Conservation (phyloP, 2,888 invertebrate genomes). For the Ophion costatus region DNA sequence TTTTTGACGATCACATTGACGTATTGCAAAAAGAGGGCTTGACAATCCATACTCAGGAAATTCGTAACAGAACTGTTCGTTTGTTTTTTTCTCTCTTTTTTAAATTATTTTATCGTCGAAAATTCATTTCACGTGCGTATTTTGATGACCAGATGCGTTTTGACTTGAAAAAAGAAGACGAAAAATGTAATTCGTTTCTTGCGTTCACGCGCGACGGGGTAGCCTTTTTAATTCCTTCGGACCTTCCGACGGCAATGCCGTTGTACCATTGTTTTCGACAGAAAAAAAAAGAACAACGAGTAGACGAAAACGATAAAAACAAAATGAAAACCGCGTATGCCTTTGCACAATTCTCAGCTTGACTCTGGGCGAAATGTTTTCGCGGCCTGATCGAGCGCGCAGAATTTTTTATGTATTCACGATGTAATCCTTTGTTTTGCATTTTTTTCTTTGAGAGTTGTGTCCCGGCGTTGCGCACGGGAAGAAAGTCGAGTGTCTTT, state of each 20-base stretch:
- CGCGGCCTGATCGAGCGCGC: constrained; percentile 35
- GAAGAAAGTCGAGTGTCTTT: not conserved
- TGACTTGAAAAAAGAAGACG: not conserved
- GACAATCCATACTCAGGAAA: constrained; percentile 25
- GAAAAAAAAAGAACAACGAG: constrained; percentile 3
- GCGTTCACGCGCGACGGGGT: constrained; percentile 18
- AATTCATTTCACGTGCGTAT: constrained; percentile 6
- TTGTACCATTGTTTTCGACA: constrained; percentile 13
- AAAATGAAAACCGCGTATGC: constrained; percentile 46
- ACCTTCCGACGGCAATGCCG: not conserved
- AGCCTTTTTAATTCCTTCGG: constrained; percentile 4
- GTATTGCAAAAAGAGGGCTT: not conserved
- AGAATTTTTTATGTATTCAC: constrained; percentile 43
- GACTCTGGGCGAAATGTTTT: constrained; percentile 13
- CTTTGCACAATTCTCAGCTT: constrained; percentile 45
- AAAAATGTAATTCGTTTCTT: not conserved
- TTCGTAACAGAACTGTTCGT: constrained; percentile 3
- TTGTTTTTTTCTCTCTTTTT: not conserved
- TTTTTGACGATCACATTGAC: not conserved
- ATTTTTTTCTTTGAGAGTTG: not conserved
- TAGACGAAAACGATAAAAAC: constrained; percentile 10
- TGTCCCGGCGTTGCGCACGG: not conserved
- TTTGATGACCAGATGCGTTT: constrained; percentile 4
- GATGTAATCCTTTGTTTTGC: constrained; percentile 18
- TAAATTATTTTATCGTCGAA: not conserved